These are phyloP conservation scores for Protaetia brevitarsis DNA, from an alignment of 1,140 invertebrate species.

Conservation along the genomic window DNA sequence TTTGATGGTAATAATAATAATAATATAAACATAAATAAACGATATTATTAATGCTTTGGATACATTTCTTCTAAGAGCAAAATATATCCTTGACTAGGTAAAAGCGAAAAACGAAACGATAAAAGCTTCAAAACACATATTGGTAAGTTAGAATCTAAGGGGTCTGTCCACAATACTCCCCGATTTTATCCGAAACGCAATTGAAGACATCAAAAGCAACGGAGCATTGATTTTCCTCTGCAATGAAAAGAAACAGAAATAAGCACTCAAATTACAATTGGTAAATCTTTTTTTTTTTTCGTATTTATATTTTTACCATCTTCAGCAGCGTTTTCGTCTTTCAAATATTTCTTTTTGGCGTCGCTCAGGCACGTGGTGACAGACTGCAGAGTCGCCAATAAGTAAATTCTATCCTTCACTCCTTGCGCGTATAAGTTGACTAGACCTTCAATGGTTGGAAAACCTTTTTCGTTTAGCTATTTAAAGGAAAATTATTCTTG, in stretches of 20 bases:
- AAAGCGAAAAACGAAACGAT: no score
- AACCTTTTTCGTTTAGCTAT: slow-evolving; percentile 54
- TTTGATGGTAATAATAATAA: no score
- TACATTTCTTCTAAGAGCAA: no score
- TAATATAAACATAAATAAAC: no score
- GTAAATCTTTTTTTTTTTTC: not conserved
- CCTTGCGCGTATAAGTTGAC: slow-evolving; percentile 67
- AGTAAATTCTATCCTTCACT: slow-evolving; percentile 66
- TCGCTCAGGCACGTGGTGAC: slow-evolving; percentile 60
- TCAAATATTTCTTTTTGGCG: slow-evolving; percentile 38
- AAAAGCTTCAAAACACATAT: no score
- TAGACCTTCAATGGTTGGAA: slow-evolving; percentile 65
- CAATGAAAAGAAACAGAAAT: slow-evolving; percentile 37
- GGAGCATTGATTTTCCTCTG: slow-evolving; percentile 65
- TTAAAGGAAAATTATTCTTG: slow-evolving; percentile 27
- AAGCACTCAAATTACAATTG: not conserved
- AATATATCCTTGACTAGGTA: no score
- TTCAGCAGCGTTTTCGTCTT: slow-evolving; percentile 29
- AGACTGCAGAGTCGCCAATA: slow-evolving; percentile 64
- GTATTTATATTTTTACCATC: slow-evolving; percentile 30
- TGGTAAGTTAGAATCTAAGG: no score
- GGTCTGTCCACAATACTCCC: slow-evolving; percentile 57
- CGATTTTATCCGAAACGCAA: slow-evolving; percentile 69
- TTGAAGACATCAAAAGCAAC: slow-evolving; percentile 71
- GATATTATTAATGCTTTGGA: no score